These are phyloP conservation scores for Pardosa pseudoannulata DNA, from an alignment of 2,888 invertebrate genomes.

Conservation along the genomic window DNA sequence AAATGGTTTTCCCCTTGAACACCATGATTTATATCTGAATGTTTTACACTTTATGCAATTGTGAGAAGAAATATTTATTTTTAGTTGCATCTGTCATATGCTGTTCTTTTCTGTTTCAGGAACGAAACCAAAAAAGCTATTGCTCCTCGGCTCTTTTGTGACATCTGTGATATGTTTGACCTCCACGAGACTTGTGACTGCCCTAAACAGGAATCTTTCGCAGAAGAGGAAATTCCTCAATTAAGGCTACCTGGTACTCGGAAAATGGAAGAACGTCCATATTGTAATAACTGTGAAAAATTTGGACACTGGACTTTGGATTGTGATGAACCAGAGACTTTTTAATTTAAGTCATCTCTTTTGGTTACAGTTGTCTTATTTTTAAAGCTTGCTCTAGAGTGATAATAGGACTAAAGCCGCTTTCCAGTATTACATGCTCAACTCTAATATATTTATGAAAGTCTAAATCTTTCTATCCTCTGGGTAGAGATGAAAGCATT, in stretches of 20 bases:
- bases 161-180: conserved; percentile 98
- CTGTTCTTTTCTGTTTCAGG: conserved; percentile 40
- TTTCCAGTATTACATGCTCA: background rate
- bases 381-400: background rate
- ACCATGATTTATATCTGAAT: too few relatives aligned
- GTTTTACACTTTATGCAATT: too few relatives aligned
- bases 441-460: background rate
- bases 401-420: background rate
- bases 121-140: conserved; percentile 73
- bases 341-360: conserved; percentile 4
- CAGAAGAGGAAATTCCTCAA: conserved; percentile 76
- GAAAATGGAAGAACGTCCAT: conserved; percentile 82
- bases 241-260: conserved; percentile 78
- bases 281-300: conserved; percentile 95
- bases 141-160: conserved; percentile 88
- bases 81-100: background rate
- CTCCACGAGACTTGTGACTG: conserved; percentile 98
- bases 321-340: conserved; percentile 91
- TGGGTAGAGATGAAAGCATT: background rate
- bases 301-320: conserved; percentile 92
- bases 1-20: too few relatives aligned
- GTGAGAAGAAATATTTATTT: background rate
- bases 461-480: background rate
- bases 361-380: background rate
- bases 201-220: conserved; percentile 86